These are phyloP conservation scores for Heliothis subflexa DNA, from an alignment of 1,140 invertebrate species.

Conservation along the genomic window DNA sequence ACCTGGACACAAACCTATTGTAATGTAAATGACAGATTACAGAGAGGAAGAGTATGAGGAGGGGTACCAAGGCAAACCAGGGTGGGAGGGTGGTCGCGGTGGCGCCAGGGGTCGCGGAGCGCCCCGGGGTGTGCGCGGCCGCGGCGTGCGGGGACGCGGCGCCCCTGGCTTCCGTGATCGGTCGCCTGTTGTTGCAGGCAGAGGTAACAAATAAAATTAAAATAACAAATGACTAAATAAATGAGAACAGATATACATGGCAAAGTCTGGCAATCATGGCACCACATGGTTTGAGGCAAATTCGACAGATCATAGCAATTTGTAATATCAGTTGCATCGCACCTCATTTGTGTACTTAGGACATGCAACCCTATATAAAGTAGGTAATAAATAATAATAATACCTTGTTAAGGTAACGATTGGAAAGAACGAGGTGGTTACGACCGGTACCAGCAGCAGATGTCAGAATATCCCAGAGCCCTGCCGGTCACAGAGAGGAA, in stretches of 20 bases:
- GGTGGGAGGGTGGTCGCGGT: constrained; percentile 53
- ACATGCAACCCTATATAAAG: too few species aligned
- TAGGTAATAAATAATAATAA: neutral
- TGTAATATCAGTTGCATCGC: too few species aligned
- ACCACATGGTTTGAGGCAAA: too few species aligned
- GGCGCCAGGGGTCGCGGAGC: constrained; percentile 49
- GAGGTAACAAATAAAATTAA: constrained; percentile 55
- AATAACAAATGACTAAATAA: too few species aligned
- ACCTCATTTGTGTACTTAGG: neutral
- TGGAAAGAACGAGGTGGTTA: constrained; percentile 69
- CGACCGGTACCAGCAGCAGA: constrained; percentile 68
- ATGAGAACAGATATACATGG: too few species aligned
- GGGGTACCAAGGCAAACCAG: constrained; percentile 39
- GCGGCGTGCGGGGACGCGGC: constrained; percentile 18
- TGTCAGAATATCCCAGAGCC: constrained; percentile 72
- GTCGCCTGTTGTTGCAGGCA: constrained; percentile 51
- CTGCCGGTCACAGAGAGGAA: constrained; percentile 89
- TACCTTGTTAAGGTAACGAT: constrained; percentile 54
- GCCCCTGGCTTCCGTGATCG: constrained; percentile 54
- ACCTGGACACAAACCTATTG: too few species aligned
- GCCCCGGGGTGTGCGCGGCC: neutral
- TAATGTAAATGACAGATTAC: constrained; percentile 36
- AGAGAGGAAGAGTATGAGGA: constrained; percentile 69
- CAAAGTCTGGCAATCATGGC: too few species aligned
- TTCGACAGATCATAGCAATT: neutral